Evolutionary conservation across 2,888 invertebrate species (phyloP), one percentile per base, ranked within the genome.

Genomic region (Trypoxylon attenuatum): DNA sequence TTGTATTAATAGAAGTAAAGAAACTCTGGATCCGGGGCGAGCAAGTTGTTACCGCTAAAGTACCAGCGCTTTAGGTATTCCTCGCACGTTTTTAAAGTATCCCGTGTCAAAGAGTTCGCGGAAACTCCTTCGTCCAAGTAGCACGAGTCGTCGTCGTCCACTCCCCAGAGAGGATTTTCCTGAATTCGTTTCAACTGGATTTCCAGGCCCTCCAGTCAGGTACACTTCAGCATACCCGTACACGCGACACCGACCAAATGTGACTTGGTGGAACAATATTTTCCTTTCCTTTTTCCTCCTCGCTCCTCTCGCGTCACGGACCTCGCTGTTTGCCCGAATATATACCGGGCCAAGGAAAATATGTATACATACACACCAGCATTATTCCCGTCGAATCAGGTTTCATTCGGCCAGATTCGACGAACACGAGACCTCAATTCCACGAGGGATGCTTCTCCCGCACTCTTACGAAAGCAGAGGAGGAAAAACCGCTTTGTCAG

Each of bases 161-260:
- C 62, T 75, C 75, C 60, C 69, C 45, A 42, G 69, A 61, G 71
- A 65, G 68, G 50, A 64, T 72, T 76, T 79, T 66, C 71, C 60
- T 69, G 73, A 71, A 76, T 79, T 79, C 71, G 74, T 72, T 77
- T 75, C 77, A 60, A 68, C 65, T 68, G 65, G 67, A 67, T 77
- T 77, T 70, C 47, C 55, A 50, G 56, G 47, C 60, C 60, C n/a
- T 45, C 43, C 52, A 52, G 54, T 43, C 58, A 33, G 53, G 25
- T 56, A 59, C 51, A 41, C 49, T 62, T 45, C 46, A 23, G 5
- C 39, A 10, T 33, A 27, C 25, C 8, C 22, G n/a, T 43, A 10
- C 2, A 5, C 16, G 2, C 45, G 47, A 29, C 39, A 54, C 41
- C 23, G 52, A 38, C 60, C 43, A 56, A 59, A 69, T 57, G 67